Conservation (phyloP, 1,140 invertebrate genomes). For the Metaphire vulgaris region DNA sequence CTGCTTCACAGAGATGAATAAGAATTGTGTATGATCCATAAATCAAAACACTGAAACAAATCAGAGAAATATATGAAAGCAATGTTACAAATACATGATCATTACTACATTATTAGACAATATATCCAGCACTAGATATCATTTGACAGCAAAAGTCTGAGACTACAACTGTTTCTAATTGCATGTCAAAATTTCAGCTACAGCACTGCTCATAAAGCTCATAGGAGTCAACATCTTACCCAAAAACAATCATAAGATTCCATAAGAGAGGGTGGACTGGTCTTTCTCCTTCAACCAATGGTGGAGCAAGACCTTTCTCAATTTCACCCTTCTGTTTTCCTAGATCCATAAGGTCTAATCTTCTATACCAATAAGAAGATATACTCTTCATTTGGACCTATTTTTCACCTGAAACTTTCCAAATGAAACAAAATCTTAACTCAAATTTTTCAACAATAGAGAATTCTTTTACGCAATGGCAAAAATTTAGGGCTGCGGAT, state of each 20-base stretch:
- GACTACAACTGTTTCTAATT: too few species aligned
- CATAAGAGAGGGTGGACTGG: neutral
- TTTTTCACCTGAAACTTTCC: too few species aligned
- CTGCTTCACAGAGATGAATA: conserved; percentile 45
- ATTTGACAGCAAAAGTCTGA: neutral
- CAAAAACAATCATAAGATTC: neutral
- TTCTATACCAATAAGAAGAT: neutral
- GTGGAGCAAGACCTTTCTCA: neutral
- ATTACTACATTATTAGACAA: neutral
- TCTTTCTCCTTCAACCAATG: neutral
- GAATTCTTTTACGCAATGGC: too few species aligned
- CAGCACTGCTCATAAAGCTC: neutral
- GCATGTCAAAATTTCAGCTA: neutral
- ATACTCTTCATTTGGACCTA: too few species aligned
- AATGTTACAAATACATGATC: neutral
- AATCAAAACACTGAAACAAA: conserved; percentile 38
- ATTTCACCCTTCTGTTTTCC: neutral
- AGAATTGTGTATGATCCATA: conserved; percentile 49
- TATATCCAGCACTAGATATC: neutral
- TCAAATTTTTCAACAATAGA: too few species aligned
- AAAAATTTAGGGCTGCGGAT: too few species aligned
- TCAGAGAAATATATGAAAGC: neutral
- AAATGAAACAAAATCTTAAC: too few species aligned
- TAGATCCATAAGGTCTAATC: neutral
- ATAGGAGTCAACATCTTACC: neutral